Base-by-base conservation (phyloP, 2,113 vertebrate species). In the Nothocercus nigrocapillus region DNA sequence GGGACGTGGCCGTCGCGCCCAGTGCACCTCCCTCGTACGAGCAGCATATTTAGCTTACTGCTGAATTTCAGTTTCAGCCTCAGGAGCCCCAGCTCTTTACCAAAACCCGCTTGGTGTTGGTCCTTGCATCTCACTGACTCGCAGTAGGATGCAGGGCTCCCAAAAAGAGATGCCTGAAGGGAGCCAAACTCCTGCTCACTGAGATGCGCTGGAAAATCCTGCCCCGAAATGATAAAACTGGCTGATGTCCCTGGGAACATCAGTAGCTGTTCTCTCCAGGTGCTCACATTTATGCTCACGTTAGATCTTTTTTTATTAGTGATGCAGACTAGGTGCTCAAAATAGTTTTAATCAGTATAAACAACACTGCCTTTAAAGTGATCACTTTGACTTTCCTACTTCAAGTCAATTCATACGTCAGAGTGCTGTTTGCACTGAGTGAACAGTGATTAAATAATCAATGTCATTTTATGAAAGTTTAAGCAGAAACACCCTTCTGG, bases 381-480 rank as follows among this genome's bases (percentile, higher is more conserved):
- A 59, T n/a, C 51, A 20, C 12, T 56, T 81, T 25, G 47, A 59
- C 45, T 91, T 76, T 86, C 80, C 85, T 47, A n/a, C 76, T 74
- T 59, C 54, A 42, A 82, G 51, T 85, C 34, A 85, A 34, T 82
- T 95, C 76, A 45, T 58, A 81, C 40, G 67, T 69, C 62, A 5
- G 13, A n/a, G 51, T 44, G 64, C 58, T 92, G 45, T 80, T 90
- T 84, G 32, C 58, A n/a, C 75, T 47, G 78, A 56, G 75, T 76
- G 92, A 64, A 81, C 90, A 77, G 63, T 85, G 59, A 79, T 77
- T n/a, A 86, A 75, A 84, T 85, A 66, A 79, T 74, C 44, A 68
- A 27, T 44, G 40, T 61, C 51, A 75, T 93, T 94, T 66, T 49
- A 63, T 34, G 53, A 90, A 63, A 69, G 45, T 82, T 73, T 66